A percentile compares a stretch with the other conserved stretches of the same genome.
These are phyloP conservation scores for Oithona nana DNA, from an alignment of 2,888 invertebrate species.

Conservation along the genomic window DNA sequence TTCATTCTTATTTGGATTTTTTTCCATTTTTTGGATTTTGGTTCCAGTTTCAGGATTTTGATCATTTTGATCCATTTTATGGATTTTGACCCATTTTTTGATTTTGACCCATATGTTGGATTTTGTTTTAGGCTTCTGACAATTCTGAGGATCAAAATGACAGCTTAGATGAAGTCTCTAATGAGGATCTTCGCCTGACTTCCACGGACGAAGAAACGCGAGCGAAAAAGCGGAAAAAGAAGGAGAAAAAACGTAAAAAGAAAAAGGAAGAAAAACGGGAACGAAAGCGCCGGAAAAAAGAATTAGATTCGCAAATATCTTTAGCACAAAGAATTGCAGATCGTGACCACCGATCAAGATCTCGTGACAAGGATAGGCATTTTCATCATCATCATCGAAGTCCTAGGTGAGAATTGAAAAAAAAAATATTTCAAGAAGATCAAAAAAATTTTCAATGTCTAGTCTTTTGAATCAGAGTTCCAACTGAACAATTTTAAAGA, in stretches of 20 bases:
- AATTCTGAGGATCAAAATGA: neutral
- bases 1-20: neutral
- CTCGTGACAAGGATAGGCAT: neutral
- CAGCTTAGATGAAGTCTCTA: neutral
- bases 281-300: neutral
- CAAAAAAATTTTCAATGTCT: too few relatives aligned
- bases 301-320: slow-evolving; percentile 7
- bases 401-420: neutral
- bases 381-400: neutral
- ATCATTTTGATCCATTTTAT: neutral
- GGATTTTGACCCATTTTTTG: too few relatives aligned
- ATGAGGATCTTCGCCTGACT: slow-evolving; percentile 5
- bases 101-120: too few relatives aligned
- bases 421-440: too few relatives aligned
- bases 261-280: neutral
- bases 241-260: slow-evolving; percentile 10
- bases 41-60: neutral
- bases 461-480: too few relatives aligned
- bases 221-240: slow-evolving; percentile 3
- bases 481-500: too few relatives aligned
- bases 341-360: slow-evolving; percentile 6
- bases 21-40: too few relatives aligned
- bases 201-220: slow-evolving; percentile 2
- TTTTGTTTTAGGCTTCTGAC: too few relatives aligned
- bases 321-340: slow-evolving; percentile 11